Base-by-base conservation (phyloP, 1,140 invertebrate genomes). In the Drosophila varians region DNA sequence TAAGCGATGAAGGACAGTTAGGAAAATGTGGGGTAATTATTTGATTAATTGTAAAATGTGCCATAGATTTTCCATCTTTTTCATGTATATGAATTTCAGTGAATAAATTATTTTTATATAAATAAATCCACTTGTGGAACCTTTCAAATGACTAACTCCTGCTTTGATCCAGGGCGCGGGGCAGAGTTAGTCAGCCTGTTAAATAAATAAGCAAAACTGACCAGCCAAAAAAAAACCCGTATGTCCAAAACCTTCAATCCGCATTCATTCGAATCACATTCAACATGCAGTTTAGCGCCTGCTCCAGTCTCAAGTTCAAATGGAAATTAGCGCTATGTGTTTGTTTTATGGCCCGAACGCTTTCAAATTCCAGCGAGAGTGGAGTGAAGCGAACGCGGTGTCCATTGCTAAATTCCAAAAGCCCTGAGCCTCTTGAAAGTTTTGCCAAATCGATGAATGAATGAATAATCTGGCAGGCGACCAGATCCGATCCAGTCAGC, bases 221-320 rank as follows among this genome's bases (percentile, higher is more conserved):
- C n/a, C 40, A 31, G 28, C 26, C 54, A 8, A 53, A 36, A 72
- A 21, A 78, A 71, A 75, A 70, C 54, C 58, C 65, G 58, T 56
- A 60, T 71, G 12, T 42, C 23, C 34, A 47, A 79, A 79, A 65
- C 80, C 82, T 86, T 80, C 76, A 48, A 64, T 79, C 57, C 45
- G 9, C 45, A 64, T 72, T 72, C 51, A 58, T 65, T 69, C 58
- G 31, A 65, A 40, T 56, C 80, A 70, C 66, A 76, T 84, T 76
- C 43, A 80, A 66, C 73, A 76, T 80, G 80, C 76, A 87, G 74
- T 76, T 80, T 70, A 80, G 69, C 73, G 82, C 76, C 82, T 80
- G 62, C 36, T 18, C 40, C 36, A 38, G 36, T 16, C 51, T 77
- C 82, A 86, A 87, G 80, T 86, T 86, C 82, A 76, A 87, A 86